Percentiles rank a stretch among this genome's conserved stretches.
Evolutionary conservation across 2,797 vertebrate genomes (phyloP).

Genomic region (Monodelphis domestica): DNA sequence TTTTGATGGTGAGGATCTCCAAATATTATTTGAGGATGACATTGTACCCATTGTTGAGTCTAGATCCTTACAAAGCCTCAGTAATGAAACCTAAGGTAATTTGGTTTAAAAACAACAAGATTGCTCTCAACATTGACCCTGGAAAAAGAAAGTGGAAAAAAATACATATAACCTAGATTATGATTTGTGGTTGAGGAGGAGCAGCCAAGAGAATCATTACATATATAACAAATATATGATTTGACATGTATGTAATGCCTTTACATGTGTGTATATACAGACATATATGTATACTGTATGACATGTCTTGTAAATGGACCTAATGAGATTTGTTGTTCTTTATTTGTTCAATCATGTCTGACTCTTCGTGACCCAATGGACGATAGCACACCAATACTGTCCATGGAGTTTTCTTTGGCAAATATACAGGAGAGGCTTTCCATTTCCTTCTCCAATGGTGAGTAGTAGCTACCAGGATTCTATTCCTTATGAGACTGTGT

Average conservation of each 20-base stretch:
- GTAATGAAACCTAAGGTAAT: neutral
- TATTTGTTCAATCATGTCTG: too few relatives aligned
- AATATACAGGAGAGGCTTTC: too few relatives aligned
- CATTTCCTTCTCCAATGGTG: too few relatives aligned
- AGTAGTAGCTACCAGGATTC: too few relatives aligned
- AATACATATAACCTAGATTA: neutral
- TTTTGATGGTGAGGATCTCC: neutral
- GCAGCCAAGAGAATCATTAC: neutral
- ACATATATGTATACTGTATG: neutral
- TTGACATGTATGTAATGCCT: neutral
- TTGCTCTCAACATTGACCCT: neutral
- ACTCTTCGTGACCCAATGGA: too few relatives aligned
- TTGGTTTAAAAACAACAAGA: neutral
- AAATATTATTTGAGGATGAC: neutral
- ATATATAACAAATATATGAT: neutral
- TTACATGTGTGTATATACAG: neutral
- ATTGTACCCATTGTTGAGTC: neutral
- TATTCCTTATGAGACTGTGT: too few relatives aligned
- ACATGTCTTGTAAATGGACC: neutral
- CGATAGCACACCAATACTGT: too few relatives aligned
- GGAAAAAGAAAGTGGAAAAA: neutral
- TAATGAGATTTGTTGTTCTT: too few relatives aligned
- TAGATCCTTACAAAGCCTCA: neutral
- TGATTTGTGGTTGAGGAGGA: neutral
- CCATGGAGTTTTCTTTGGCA: too few relatives aligned